phyloP scores from a whole-genome alignment of 2,888 invertebrate genomes.

The Euspilapteryx auroguttella region DNA sequence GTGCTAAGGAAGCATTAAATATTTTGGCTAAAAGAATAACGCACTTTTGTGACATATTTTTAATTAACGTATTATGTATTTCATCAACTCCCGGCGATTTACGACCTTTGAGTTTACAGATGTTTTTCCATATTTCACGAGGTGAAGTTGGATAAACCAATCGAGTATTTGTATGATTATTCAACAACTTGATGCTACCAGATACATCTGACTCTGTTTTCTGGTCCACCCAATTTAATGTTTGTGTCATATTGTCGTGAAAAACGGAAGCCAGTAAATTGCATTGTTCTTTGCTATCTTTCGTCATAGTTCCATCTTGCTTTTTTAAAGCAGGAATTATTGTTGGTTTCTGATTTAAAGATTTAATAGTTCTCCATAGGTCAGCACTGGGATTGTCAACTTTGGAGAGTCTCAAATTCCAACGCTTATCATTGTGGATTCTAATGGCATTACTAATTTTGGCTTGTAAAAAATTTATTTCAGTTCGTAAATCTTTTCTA shows the following conservation, averaged over 20 bases:
- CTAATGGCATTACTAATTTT: not conserved
- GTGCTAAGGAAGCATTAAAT: slow-evolving; percentile 4
- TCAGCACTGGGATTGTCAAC: too few species aligned
- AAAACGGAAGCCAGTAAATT: slow-evolving; percentile 4
- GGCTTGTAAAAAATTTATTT: slow-evolving; percentile 1
- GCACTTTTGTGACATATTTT: slow-evolving; percentile 1
- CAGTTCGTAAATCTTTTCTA: slow-evolving; percentile 1
- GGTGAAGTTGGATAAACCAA: too few species aligned
- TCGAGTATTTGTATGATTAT: not conserved
- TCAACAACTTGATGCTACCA: not conserved
- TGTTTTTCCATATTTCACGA: slow-evolving; percentile 1
- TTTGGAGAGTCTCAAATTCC: slow-evolving; percentile 6
- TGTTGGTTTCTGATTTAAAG: not conserved
- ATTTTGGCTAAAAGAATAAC: slow-evolving; percentile 1
- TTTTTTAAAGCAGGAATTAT: slow-evolving; percentile 4
- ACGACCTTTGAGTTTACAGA: slow-evolving; percentile 2
- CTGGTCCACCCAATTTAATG: slow-evolving; percentile 1
- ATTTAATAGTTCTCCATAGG: too few species aligned
- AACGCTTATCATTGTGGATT: slow-evolving; percentile 1
- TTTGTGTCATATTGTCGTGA: slow-evolving; percentile 4
- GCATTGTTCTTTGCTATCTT: slow-evolving; percentile 2
- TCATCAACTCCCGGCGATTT: slow-evolving; percentile 5
- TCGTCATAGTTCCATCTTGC: slow-evolving; percentile 1
- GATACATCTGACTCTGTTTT: not conserved
- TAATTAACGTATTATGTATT: not conserved